A percentile compares a stretch with the other conserved stretches of the same genome.
Conservation (phyloP, 2,113 vertebrate species). For the Protobothrops flavoviridis region DNA sequence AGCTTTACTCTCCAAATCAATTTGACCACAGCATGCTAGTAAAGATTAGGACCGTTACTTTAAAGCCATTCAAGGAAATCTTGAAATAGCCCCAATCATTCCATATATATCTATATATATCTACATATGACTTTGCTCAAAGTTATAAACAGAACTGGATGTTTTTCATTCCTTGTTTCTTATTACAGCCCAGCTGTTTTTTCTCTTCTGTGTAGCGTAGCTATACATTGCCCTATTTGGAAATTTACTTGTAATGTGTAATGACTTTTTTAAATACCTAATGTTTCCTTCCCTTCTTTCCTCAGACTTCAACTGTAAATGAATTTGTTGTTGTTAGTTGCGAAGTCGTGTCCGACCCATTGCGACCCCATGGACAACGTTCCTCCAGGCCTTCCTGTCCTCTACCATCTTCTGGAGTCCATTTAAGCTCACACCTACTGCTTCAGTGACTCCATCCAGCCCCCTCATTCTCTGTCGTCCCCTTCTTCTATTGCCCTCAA, state of each 20-base stretch:
- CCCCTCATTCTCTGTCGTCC: too few species aligned
- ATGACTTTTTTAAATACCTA: too few species aligned
- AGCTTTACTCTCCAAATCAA: background rate
- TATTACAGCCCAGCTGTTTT: background rate
- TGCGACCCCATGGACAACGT: too few species aligned
- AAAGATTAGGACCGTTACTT: background rate
- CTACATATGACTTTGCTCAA: background rate
- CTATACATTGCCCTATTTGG: background rate
- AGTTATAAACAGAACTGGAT: background rate
- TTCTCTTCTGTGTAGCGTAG: background rate
- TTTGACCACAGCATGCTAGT: background rate
- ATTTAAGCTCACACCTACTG: too few species aligned
- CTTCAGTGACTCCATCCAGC: too few species aligned
- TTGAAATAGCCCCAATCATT: background rate
- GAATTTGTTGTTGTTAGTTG: background rate
- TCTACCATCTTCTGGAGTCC: too few species aligned
- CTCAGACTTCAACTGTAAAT: background rate
- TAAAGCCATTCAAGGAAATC: background rate
- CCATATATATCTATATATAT: too few species aligned
- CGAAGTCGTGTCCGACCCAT: too few species aligned
- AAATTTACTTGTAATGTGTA: too few species aligned
- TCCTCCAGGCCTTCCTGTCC: too few species aligned
- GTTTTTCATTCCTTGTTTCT: background rate
- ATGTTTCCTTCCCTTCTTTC: background rate
- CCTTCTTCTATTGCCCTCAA: too few species aligned